Evolutionary conservation across 2,113 vertebrate genomes (phyloP).

Genomic region (Mesoclemmys tuberculata): DNA sequence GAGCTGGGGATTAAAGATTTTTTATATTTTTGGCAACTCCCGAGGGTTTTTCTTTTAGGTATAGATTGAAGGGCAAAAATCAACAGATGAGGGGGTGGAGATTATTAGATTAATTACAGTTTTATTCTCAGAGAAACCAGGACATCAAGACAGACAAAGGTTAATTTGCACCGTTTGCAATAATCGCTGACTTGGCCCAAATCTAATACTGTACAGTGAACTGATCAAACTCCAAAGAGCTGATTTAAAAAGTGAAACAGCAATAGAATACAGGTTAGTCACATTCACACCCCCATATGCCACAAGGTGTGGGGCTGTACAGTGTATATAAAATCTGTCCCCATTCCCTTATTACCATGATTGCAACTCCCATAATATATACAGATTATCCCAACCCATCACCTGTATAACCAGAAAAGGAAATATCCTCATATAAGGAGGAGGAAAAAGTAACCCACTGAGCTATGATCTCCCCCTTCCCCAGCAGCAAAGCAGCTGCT

Average conservation of each 20-base stretch:
- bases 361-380: not conserved
- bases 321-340: not conserved
- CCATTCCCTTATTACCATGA: not conserved
- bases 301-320: not conserved
- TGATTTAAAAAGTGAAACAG: not conserved
- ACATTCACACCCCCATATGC: not conserved
- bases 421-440: not conserved
- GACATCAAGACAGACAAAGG: not conserved
- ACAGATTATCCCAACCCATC: not conserved
- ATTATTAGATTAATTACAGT: not conserved
- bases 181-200: not conserved
- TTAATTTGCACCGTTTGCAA: not conserved
- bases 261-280: not conserved
- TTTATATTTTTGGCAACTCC: not conserved
- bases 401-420: not conserved
- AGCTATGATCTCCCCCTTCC: not conserved
- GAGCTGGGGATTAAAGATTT: not conserved
- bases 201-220: not conserved
- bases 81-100: not conserved
- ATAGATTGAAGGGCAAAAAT: not conserved
- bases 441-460: not conserved
- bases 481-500: not conserved
- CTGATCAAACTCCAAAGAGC: not conserved
- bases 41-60: not conserved
- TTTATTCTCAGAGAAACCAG: not conserved